These are phyloP conservation scores for Drosophila kurseongensis DNA, from an alignment of 1,140 invertebrate species.

Conservation along the genomic window DNA sequence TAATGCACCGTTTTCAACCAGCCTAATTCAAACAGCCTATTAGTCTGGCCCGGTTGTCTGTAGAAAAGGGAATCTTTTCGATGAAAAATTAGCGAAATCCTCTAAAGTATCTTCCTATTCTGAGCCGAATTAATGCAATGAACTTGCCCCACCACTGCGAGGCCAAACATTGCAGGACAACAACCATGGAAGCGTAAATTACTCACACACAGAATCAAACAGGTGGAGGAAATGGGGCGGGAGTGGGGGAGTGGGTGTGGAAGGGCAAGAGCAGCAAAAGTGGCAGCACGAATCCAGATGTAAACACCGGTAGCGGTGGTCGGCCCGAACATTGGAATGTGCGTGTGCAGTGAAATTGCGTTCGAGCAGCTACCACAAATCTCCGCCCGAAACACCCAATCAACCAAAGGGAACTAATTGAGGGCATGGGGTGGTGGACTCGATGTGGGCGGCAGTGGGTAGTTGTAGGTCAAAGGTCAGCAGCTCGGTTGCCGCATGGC, in stretches of 20 bases:
- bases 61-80: no score
- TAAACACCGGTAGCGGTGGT: conserved; percentile 7
- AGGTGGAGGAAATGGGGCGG: conserved; percentile 39
- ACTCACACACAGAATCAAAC: conserved; percentile 57
- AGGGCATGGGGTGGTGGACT: background rate
- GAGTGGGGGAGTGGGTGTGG: background rate
- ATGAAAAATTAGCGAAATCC: no score
- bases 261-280: conserved; percentile 3
- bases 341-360: conserved; percentile 64
- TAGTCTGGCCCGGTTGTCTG: no score
- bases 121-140: background rate
- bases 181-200: conserved; percentile 23
- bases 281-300: background rate
- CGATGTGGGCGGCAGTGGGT: background rate
- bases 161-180: conserved; percentile 5
- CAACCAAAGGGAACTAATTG: conserved; percentile 27
- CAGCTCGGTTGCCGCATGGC: background rate
- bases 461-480: conserved; percentile 34
- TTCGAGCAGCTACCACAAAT: conserved; percentile 29
- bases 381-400: conserved; percentile 5
- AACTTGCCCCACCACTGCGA: background rate
- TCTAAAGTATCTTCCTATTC: no score
- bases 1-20: no score
- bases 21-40: no score
- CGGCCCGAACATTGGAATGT: conserved; percentile 64